Evolutionary conservation across 2,888 invertebrate genomes (phyloP), one percentile per base, ranked within the genome.

Genomic region (Chloroclysta siterata): DNA sequence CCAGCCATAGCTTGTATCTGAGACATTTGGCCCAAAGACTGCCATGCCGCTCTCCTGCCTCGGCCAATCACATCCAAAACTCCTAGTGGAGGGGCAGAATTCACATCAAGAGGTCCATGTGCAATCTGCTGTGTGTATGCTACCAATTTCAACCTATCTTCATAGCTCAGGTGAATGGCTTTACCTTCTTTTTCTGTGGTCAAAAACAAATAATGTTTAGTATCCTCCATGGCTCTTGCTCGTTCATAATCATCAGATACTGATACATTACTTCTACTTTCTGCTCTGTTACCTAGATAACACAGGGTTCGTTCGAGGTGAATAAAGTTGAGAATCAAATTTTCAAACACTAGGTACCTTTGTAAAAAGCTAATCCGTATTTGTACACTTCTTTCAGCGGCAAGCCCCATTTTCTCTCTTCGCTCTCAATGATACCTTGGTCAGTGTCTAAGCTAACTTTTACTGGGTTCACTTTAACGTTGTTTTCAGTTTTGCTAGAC

Each of bases 41-140:
- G 97, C 99, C 99, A 99, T 29, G 99, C 98, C 72, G 97, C 93
- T 76, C 98, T 95, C 66, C 99, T 94, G 82, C 99, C 99, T 80
- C 96, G 95, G 0, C 99, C 99, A 72, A 99, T 98, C 0, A 99
- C 97, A 92, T 99, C 99, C 42, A 99, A 89, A 0, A 98, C 98
- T 22, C 99, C 99, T 54, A 99, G 91, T 13, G 97, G 97, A 50
- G 98, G 95, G 6, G 94, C 94, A 56, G 95, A 94, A 55, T 95
- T 95, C 0, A 95, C 89, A 71, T 96, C 95, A 77, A 96, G 95
- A 54, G 97, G 95, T 0, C 99, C 99, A 87, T 98, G 96, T 11
- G 94, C 94, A 8, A 97, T 97, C 94, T 99, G 99, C 82, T 98
- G 98, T 10, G 97, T 97, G 79, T 97, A 97, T 1, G 99, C 99